Percentiles rank a stretch among this genome's conserved stretches.
phyloP scores from a whole-genome alignment of 1,140 invertebrate species.

The Macrobrachium rosenbergii region DNA sequence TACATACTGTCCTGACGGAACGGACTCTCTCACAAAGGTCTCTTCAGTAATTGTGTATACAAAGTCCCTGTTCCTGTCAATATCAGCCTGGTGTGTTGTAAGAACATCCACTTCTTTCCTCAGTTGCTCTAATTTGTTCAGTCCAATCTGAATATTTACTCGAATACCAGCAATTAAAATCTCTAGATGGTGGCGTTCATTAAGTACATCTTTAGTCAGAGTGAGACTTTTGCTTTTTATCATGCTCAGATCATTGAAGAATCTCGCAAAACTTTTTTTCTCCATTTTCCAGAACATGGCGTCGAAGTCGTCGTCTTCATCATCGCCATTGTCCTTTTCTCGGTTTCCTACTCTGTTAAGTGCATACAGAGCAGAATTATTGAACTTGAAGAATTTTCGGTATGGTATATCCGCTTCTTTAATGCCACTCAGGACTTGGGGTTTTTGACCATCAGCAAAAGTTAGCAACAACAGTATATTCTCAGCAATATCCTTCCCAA shows the following conservation, averaged over 20 bases:
- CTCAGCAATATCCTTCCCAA: conserved; percentile 20
- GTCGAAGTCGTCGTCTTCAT: not conserved
- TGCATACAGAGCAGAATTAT: conserved; percentile 2
- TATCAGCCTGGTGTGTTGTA: not conserved
- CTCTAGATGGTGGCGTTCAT: not conserved
- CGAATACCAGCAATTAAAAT: conserved; percentile 8
- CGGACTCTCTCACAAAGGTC: not conserved
- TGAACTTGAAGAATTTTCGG: not conserved
- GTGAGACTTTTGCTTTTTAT: conserved; percentile 21
- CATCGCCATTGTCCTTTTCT: not conserved
- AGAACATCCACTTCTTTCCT: not conserved
- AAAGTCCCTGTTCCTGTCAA: conserved; percentile 19
- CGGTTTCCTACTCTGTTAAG: not conserved
- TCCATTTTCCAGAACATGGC: conserved; percentile 35
- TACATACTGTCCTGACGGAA: conserved; percentile 22
- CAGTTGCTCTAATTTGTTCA: not conserved
- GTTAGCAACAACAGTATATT: conserved; percentile 34
- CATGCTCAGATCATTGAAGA: not conserved
- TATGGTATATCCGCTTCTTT: conserved; percentile 16
- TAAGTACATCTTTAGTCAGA: conserved; percentile 17
- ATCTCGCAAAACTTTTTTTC: not conserved
- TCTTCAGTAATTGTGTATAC: conserved; percentile 21
- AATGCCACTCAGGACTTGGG: conserved; percentile 32
- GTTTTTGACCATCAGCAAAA: conserved; percentile 36
- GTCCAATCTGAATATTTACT: not conserved